Percentiles rank a stretch among this genome's conserved stretches.
Evolutionary conservation across 2,113 vertebrate genomes (phyloP).

Genomic region (Oplegnathus fasciatus): DNA sequence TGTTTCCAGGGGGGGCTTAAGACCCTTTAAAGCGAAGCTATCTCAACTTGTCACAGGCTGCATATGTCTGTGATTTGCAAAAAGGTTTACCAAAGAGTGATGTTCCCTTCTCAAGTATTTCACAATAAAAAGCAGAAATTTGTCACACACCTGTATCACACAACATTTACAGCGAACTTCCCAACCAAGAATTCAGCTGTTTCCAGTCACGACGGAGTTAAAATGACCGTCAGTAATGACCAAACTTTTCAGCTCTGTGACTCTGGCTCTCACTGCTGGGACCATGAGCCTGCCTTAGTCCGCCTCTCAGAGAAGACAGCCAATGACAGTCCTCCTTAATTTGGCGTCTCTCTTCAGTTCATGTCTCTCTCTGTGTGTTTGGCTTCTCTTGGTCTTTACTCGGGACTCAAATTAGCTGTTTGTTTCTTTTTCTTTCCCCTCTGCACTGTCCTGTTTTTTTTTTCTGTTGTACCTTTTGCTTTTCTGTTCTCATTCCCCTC

Average conservation of each 20-base stretch:
- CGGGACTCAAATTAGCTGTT: constrained; percentile 24
- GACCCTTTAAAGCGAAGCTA: background rate
- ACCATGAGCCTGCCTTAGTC: constrained; percentile 91
- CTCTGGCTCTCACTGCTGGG: constrained; percentile 85
- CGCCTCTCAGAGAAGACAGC: constrained; percentile 65
- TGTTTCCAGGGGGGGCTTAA: background rate
- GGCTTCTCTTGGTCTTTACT: constrained; percentile 16
- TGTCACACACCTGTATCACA: background rate
- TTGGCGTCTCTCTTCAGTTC: constrained; percentile 86
- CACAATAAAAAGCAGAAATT: background rate
- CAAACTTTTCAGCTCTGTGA: constrained; percentile 55
- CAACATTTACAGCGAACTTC: background rate
- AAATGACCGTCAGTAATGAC: constrained; percentile 25
- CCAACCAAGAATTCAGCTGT: background rate
- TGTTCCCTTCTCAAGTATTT: background rate
- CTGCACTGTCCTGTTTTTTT: background rate
- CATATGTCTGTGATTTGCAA: background rate
- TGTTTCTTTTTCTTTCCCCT: background rate
- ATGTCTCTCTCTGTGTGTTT: constrained; percentile 83
- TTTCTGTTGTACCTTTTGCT: background rate
- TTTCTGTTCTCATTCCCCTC: constrained; percentile 10
- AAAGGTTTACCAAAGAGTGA: constrained; percentile 16
- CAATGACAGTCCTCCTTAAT: constrained; percentile 53
- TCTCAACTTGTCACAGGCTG: background rate
- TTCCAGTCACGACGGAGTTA: background rate